Conservation (phyloP, 2,888 invertebrate genomes). For the Acleris emargana region DNA sequence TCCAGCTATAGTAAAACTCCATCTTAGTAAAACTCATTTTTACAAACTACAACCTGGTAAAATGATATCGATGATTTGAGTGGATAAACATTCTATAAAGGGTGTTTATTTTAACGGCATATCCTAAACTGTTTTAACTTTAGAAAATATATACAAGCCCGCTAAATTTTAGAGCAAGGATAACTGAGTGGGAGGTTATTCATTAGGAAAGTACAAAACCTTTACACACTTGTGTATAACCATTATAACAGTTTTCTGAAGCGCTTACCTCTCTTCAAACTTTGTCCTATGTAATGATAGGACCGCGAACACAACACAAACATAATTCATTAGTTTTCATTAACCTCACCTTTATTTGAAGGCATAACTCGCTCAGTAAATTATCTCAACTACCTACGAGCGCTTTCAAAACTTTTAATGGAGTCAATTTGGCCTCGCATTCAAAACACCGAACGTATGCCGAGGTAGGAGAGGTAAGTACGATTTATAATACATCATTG, state of each 20-base stretch:
- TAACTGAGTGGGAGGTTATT: too few relatives aligned
- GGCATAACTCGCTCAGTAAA: conserved; percentile 77
- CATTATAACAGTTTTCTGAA: neutral
- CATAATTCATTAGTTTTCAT: conserved; percentile 74
- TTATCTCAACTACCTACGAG: conserved; percentile 80
- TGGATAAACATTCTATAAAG: too few relatives aligned
- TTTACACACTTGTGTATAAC: neutral
- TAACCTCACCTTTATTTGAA: conserved; percentile 70
- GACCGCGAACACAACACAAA: conserved; percentile 54
- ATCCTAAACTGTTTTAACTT: too few relatives aligned
- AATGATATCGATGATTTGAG: too few relatives aligned
- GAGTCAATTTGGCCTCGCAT: conserved; percentile 80
- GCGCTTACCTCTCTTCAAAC: conserved; percentile 14
- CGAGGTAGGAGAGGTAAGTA: conserved; percentile 59
- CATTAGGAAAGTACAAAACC: neutral
- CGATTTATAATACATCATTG: conserved; percentile 74
- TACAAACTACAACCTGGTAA: too few relatives aligned
- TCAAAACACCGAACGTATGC: conserved; percentile 71
- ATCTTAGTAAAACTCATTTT: too few relatives aligned
- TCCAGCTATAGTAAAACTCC: too few relatives aligned
- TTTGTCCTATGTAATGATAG: conserved; percentile 31
- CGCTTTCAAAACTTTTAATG: conserved; percentile 83
- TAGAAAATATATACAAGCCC: too few relatives aligned
- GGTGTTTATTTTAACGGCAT: too few relatives aligned
- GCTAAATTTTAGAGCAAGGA: too few relatives aligned